These are phyloP conservation scores for Pristionchus mayeri DNA, from an alignment of 2,888 invertebrate species.

Conservation along the genomic window DNA sequence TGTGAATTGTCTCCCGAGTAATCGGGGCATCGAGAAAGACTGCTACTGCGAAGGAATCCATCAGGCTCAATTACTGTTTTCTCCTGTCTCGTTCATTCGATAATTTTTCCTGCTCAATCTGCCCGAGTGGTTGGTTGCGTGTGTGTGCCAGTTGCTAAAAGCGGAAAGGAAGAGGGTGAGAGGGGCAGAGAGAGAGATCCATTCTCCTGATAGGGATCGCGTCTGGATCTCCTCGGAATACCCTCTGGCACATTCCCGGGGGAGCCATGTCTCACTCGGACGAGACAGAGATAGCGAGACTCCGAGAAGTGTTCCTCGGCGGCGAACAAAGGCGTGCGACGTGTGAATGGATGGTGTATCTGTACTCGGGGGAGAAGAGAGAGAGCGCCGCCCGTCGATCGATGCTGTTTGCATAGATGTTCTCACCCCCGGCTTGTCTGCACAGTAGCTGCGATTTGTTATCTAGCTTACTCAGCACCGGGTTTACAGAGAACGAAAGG, in stretches of 20 bases:
- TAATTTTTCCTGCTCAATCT: not conserved
- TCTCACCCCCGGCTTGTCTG: not conserved
- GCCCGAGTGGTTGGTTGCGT: not conserved
- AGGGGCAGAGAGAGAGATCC: no score
- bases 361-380: not conserved
- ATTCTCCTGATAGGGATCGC: not conserved
- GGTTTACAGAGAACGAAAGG: not conserved
- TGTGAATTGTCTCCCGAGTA: not conserved
- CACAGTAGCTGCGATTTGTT: not conserved
- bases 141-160: no score
- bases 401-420: constrained; percentile 6
- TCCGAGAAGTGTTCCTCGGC: not conserved
- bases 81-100: not conserved
- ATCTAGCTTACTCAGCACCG: not conserved
- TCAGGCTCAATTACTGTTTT: not conserved
- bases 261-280: not conserved
- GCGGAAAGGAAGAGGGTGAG: no score
- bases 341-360: not conserved
- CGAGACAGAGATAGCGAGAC: not conserved
- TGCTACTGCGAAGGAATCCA: not conserved
- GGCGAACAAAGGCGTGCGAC: not conserved
- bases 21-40: not conserved
- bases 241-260: not conserved
- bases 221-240: not conserved
- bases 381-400: not conserved